These are phyloP conservation scores for Mycteria americana DNA, from an alignment of 2,797 vertebrate genomes.

Conservation along the genomic window DNA sequence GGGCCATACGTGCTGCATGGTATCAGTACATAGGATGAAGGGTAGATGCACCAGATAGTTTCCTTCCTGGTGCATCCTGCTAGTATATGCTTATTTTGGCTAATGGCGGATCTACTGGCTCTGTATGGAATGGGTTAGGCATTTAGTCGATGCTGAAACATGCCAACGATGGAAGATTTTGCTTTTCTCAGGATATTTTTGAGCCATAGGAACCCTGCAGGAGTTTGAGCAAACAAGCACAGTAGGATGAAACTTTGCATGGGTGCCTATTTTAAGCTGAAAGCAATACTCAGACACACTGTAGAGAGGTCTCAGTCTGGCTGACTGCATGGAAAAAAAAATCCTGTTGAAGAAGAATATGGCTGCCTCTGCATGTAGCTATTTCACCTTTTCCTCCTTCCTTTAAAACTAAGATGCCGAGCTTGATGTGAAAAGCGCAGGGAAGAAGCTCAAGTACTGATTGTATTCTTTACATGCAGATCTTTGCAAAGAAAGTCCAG, in stretches of 20 bases:
- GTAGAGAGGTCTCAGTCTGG: conserved; percentile 77
- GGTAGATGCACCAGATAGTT: conserved; percentile 63
- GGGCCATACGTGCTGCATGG: conserved; percentile 73
- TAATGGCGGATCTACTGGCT: conserved; percentile 72
- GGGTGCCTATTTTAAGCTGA: conserved; percentile 72
- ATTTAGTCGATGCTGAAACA: conserved; percentile 62
- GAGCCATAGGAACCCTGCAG: conserved; percentile 76
- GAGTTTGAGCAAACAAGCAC: conserved; percentile 71
- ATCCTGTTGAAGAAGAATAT: conserved; percentile 78
- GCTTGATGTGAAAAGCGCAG: conserved; percentile 74
- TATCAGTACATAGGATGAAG: conserved; percentile 61
- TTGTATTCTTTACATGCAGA: conserved; percentile 89
- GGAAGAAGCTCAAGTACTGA: conserved; percentile 84
- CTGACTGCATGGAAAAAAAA: conserved; percentile 79
- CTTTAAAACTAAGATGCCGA: conserved; percentile 78
- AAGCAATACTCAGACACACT: conserved; percentile 75
- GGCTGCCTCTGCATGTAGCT: conserved; percentile 86
- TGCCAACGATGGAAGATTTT: conserved; percentile 73
- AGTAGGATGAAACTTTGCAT: conserved; percentile 77
- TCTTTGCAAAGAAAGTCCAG: conserved; percentile 88
- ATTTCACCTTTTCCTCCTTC: conserved; percentile 75
- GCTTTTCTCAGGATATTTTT: conserved; percentile 78
- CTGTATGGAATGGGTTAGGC: conserved; percentile 65
- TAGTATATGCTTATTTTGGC: conserved; percentile 62
- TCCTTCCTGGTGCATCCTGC: conserved; percentile 60